Base-by-base conservation (phyloP, 2,797 vertebrate species). In the Liparis tanakae region DNA sequence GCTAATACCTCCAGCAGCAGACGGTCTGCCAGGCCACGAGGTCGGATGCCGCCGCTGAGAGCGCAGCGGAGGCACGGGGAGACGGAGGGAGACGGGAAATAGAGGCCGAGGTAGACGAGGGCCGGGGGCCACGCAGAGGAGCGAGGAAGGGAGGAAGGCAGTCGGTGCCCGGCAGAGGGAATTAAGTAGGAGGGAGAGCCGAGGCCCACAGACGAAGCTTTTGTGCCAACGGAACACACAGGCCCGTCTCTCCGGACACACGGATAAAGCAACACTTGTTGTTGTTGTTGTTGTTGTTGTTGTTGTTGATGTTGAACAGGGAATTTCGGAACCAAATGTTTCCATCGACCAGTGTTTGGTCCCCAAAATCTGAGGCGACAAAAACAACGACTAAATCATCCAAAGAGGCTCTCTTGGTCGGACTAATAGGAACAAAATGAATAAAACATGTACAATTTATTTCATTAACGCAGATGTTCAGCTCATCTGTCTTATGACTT, bases 1-100 rank as follows among this genome's bases (percentile, higher is more conserved):
- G 88, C 80, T 86, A 88, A 90, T 89, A 85, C 80, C 73, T 74
- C 72, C 76, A 71, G 82, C 76, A 75, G 81, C 75, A 87, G 76
- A 84, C 84, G 10, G 46, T 83, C 85, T 80, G 85, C 85, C 82
- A 70, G 72, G 66, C 76, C 36, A 58, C 22, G 7, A 86, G 83
- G 85, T 85, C 74, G 70, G 85, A 30, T 50, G 48, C 46, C 59
- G 22, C 75, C 72, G 88, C 67, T 25, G 61, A 73, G 69, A 65
- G 58, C 22, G 14, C 50, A 39, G 55, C 48, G 48, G 60, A 66
- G 54, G 70, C 20, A 30, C 18, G 66, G 51, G 34, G 62, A 75
- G 80, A 48, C 14, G 14, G 33, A 57, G 53, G 68, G 72, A 67
- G 56, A 66, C 67, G 64, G 55, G 43, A 62, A 70, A 62, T 61